Percentiles rank a stretch among this genome's conserved stretches.
These are phyloP conservation scores for Anagyrus pseudococci DNA, from an alignment of 2,888 invertebrate genomes.

Conservation along the genomic window DNA sequence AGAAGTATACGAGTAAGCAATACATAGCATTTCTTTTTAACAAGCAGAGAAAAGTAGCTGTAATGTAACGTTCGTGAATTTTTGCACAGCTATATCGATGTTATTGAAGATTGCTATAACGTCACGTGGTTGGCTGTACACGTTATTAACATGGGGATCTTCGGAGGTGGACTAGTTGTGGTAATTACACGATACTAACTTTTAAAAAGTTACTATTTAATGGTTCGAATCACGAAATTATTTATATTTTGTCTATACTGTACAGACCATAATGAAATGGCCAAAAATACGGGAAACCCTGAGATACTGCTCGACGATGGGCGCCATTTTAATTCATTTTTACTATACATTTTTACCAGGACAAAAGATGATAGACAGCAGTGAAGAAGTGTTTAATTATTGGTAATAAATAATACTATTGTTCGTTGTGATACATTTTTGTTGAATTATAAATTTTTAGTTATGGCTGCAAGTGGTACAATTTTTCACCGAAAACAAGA, in stretches of 20 bases:
- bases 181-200: conserved; percentile 7
- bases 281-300: background rate
- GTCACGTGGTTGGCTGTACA: conserved; percentile 2
- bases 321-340: conserved; percentile 17
- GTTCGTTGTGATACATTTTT: background rate
- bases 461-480: conserved; percentile 25
- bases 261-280: background rate
- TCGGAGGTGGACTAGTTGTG: conserved; percentile 14
- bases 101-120: conserved; percentile 16
- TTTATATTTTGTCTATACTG: too few species aligned
- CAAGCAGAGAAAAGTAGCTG: too few species aligned
- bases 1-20: too few species aligned
- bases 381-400: conserved; percentile 11
- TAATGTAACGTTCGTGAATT: too few species aligned
- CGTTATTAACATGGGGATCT: conserved; percentile 7
- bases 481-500: conserved; percentile 18
- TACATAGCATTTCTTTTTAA: too few species aligned
- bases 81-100: conserved; percentile 7
- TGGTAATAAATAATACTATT: conserved; percentile 11
- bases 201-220: background rate
- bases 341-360: conserved; percentile 25
- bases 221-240: too few species aligned
- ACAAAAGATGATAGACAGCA: conserved; percentile 26
- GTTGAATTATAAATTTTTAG: conserved; percentile 4
- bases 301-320: background rate